Base-by-base conservation (phyloP, 2,113 vertebrate species). In the Oncorhynchus clarkii region DNA sequence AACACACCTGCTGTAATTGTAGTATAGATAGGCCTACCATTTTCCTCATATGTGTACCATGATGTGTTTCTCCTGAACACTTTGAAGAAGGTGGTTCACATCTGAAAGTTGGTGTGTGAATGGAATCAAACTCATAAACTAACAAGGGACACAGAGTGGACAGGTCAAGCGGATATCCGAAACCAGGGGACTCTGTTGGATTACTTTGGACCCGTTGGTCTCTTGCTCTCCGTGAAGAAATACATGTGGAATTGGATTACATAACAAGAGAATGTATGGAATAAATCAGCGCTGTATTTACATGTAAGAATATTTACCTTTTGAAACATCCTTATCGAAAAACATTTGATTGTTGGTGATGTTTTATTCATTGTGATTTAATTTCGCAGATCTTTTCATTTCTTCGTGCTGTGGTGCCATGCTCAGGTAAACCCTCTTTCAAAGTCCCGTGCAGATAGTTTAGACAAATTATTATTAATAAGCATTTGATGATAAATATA, bases 391-490 rank as follows among this genome's bases (percentile, higher is more conserved):
- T 96, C 95, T 57, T 93, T 97, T 87, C 93, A 96, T 85, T 93
- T 97, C 39, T 92, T 97, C 79, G 85, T 94, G 85, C 92, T 97
- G 87, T 96, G 95, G 93, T 95, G 94, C 82, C 94, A 95, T 78
- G 94, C 95, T 20, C 96, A 97, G 96, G 96, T 93, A 92, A 92
- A 80, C 59, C 16, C 27, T 26, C n/a, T 24, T 62, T 18, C 51
- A 18, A 16, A 18, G 51, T 54, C 16, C 51, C 16, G 12, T 18
- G 51, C 51, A 54, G 51, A 54, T 54, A 18, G 51, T 54, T 54
- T 54, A 45, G 39, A 45, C 39, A 45, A 45, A 45, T 45, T 12
- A 39, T 39, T 39, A 45, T 45, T 45, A 12, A 45, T 45, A 45
- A 1, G 39, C 39, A 45, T 45, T 45, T 45, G 51, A 54, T 18